Evolutionary conservation across 1,140 invertebrate species (phyloP), one percentile per base, ranked within the genome.

Genomic region (Bombus fervidus): DNA sequence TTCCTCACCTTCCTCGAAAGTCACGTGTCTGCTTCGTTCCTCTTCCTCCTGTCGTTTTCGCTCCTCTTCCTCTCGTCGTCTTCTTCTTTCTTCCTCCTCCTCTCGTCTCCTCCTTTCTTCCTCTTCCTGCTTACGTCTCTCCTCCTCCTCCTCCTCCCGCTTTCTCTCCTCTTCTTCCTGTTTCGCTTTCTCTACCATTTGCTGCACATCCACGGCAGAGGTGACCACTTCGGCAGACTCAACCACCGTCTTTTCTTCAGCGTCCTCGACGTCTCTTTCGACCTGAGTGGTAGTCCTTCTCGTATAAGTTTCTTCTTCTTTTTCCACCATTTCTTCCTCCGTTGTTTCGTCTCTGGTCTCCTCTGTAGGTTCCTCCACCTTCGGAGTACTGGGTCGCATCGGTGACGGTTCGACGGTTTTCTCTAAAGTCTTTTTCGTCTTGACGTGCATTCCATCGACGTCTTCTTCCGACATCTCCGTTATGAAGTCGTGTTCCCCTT

Each of bases 401-500:
- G 94, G 93, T 0, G 92, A 92, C 1, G 94, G 85, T 68, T 89
- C 93, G 0, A 95, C 91, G 0, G 94, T 95, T 39, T 95, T 95
- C 78, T 95, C 95, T 69, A 94, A 94, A 10, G 93, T 94, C 9
- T 93, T 94, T 31, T 93, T 95, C 83, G 92, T 93, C 71, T 95
- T 95, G 3, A 94, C 94, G 76, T 94, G 95, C 80, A 94, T 87
- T 37, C 93, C 93, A 39, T 92, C 93, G 0, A 94, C 92, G 59
- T 94, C 95, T 13, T 95, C 93, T 64, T 95, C 95, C 22, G 93
- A 90, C 0, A 88, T 93, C 68, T 95, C 95, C 0, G 94, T 95
- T 41, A 93, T 92, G 10, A 94, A 80, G 88, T 95, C 94, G 28
- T 95, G 94, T 75, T 95, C 94, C 5, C 91, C 93, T 13, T 93